A percentile compares a stretch with the other conserved stretches of the same genome.
Evolutionary conservation across 2,888 invertebrate genomes (phyloP).

Genomic region (Cantharis rufa): DNA sequence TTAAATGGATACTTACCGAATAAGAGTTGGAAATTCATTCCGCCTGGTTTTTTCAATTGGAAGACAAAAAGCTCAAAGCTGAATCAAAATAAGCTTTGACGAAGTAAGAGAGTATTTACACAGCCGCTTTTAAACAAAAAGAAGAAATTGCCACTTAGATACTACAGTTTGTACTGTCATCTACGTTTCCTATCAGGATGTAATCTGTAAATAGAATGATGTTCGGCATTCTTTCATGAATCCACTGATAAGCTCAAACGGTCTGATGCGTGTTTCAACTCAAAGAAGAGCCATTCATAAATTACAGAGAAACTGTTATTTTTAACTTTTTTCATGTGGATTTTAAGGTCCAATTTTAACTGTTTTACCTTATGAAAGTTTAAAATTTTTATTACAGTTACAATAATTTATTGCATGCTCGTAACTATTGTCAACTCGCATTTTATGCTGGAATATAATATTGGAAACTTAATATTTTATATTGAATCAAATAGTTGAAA

Average conservation of each 20-base stretch:
- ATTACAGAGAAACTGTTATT: constrained; percentile 22
- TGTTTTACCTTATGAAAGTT: not conserved
- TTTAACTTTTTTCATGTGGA: constrained; percentile 15
- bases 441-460: not conserved
- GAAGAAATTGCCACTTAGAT: constrained; percentile 49
- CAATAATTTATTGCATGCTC: not conserved
- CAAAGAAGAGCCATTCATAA: constrained; percentile 18
- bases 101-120: constrained; percentile 48
- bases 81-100: constrained; percentile 47
- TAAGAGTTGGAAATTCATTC: constrained; percentile 54
- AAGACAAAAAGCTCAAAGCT: constrained; percentile 45
- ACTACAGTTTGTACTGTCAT: constrained; percentile 43
- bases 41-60: constrained; percentile 45
- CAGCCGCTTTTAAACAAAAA: constrained; percentile 49
- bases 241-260: constrained; percentile 39
- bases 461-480: not conserved
- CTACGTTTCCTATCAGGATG: constrained; percentile 47
- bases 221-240: constrained; percentile 25
- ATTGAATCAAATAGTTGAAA: too few relatives aligned
- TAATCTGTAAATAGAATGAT: constrained; percentile 50
- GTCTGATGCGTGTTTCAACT: constrained; percentile 30
- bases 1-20: constrained; percentile 49
- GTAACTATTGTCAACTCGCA: not conserved
- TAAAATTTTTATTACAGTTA: not conserved
- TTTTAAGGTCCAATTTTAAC: constrained; percentile 2